These are phyloP conservation scores for Pammene aurita DNA, from an alignment of 2,888 invertebrate species.

Conservation along the genomic window DNA sequence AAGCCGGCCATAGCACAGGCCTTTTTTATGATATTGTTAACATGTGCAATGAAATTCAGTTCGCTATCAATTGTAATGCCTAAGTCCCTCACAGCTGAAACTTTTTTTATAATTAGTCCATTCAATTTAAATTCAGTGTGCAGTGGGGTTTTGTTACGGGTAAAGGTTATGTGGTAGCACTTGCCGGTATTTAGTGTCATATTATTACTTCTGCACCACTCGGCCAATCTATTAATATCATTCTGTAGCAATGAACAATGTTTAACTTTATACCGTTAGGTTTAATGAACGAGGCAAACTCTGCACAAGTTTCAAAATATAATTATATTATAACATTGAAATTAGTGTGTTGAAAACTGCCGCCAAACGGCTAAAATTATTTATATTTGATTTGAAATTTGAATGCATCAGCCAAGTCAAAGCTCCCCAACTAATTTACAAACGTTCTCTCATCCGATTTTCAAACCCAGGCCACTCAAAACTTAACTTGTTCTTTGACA, in stretches of 20 bases:
- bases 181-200: too few species aligned
- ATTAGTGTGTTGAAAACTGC: constrained; percentile 17
- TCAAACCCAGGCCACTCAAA: constrained; percentile 55
- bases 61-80: too few species aligned
- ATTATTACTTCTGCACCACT: too few species aligned
- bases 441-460: constrained; percentile 51
- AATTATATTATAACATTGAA: constrained; percentile 25
- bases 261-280: not conserved
- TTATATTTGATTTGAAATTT: constrained; percentile 39
- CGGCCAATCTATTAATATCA: too few species aligned
- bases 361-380: constrained; percentile 43
- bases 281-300: not conserved
- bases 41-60: too few species aligned
- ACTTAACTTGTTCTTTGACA: constrained; percentile 47
- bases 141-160: too few species aligned
- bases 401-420: constrained; percentile 41
- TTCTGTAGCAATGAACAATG: not conserved
- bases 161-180: too few species aligned
- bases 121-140: too few species aligned
- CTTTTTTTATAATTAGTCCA: too few species aligned
- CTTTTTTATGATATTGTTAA: too few species aligned
- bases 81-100: too few species aligned
- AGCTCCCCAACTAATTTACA: constrained; percentile 51
- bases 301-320: not conserved
- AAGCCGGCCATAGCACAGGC: too few species aligned